phyloP scores from a whole-genome alignment of 2,797 vertebrate species.

The Antennarius maculatus region DNA sequence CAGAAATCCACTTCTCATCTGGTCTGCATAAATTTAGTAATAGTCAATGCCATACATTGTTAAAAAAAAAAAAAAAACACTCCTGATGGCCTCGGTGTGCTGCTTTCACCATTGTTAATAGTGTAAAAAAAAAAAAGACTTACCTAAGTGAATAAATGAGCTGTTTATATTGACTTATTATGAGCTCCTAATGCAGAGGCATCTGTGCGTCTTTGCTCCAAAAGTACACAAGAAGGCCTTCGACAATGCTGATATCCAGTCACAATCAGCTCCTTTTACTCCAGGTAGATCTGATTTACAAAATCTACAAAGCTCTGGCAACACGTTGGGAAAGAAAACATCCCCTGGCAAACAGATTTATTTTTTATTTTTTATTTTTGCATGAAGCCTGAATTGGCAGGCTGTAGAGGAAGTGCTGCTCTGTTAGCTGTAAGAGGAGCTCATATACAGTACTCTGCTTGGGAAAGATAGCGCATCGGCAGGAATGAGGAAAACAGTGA shows the following conservation, averaged over 20 bases:
- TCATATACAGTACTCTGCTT: constrained; percentile 12
- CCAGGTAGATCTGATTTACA: constrained; percentile 27
- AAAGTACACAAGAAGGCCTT: constrained; percentile 31
- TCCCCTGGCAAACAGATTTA: constrained; percentile 32
- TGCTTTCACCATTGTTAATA: not conserved
- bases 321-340: constrained; percentile 30
- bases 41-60: not conserved
- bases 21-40: constrained; percentile 21
- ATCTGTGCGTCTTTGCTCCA: constrained; percentile 11
- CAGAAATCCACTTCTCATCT: constrained; percentile 3
- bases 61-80: constrained; percentile 25
- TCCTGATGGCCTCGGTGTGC: constrained; percentile 17
- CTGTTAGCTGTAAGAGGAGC: constrained; percentile 51
- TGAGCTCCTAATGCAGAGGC: constrained; percentile 35
- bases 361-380: constrained; percentile 36
- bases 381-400: constrained; percentile 43
- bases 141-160: constrained; percentile 17
- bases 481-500: constrained; percentile 52
- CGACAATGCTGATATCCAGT: constrained; percentile 30
- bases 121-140: constrained; percentile 14
- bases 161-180: constrained; percentile 24
- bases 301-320: constrained; percentile 37
- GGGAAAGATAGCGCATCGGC: constrained; percentile 36
- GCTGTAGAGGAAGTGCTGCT: constrained; percentile 41
- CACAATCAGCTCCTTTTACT: constrained; percentile 28